A percentile compares a stretch with the other conserved stretches of the same genome.
Evolutionary conservation across 2,888 invertebrate species (phyloP).

Genomic region (Luperina testacea): DNA sequence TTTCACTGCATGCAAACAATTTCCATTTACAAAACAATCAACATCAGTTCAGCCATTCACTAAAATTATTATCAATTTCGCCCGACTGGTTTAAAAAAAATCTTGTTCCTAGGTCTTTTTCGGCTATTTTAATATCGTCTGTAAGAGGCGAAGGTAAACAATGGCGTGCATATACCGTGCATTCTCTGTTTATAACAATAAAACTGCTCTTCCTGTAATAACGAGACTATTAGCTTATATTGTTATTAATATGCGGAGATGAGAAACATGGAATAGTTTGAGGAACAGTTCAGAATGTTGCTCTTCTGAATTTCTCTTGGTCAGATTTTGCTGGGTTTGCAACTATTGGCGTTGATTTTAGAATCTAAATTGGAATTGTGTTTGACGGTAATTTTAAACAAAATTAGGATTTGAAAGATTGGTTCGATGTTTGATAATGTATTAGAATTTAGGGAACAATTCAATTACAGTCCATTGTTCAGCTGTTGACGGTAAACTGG

Average conservation of each 20-base stretch:
- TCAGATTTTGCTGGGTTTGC: not conserved
- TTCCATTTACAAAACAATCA: conserved; percentile 25
- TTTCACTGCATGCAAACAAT: conserved; percentile 14
- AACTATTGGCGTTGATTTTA: not conserved
- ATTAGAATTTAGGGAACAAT: conserved; percentile 2
- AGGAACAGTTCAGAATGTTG: not conserved
- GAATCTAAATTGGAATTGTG: not conserved
- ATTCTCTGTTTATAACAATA: conserved; percentile 48
- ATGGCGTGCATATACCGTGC: conserved; percentile 16
- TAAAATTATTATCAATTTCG: conserved; percentile 21
- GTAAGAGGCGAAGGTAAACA: conserved; percentile 53
- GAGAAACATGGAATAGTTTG: conserved; percentile 1
- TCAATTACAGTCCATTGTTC: not conserved
- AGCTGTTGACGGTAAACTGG: conserved; percentile 1
- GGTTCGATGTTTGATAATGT: not conserved
- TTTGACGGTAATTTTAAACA: not conserved
- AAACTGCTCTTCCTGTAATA: conserved; percentile 45
- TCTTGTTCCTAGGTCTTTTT: conserved; percentile 29
- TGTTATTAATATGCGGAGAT: conserved; percentile 28
- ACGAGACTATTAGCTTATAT: conserved; percentile 40
- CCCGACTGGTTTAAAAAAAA: conserved; percentile 21
- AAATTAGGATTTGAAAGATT: not conserved
- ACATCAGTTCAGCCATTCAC: conserved; percentile 1
- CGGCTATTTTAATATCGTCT: conserved; percentile 60
- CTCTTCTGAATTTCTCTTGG: not conserved